These are phyloP conservation scores for Dryas iulia DNA, from an alignment of 1,140 invertebrate species.

Conservation along the genomic window DNA sequence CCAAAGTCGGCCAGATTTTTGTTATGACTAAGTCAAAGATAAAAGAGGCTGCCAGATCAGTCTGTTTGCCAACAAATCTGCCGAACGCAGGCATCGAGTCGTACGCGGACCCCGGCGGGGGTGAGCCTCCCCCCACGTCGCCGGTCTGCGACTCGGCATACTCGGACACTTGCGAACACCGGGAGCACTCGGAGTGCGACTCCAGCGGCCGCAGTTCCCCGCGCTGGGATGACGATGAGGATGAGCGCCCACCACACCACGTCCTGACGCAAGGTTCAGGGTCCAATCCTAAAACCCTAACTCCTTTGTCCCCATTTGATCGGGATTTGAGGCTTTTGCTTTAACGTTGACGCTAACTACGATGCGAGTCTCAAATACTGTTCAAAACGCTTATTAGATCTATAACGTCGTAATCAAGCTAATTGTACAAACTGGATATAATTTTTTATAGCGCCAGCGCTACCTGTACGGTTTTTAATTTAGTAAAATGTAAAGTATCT, in stretches of 20 bases:
- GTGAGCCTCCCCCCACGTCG: slow-evolving; percentile 68
- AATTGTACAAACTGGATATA: slow-evolving; percentile 17
- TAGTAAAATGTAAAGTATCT: background rate
- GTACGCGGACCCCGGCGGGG: slow-evolving; percentile 69
- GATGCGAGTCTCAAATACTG: slow-evolving; percentile 57
- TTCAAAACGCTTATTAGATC: slow-evolving; percentile 41
- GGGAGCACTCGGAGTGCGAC: slow-evolving; percentile 59
- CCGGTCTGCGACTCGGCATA: slow-evolving; percentile 76
- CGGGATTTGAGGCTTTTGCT: slow-evolving; percentile 55
- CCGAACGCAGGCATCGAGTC: slow-evolving; percentile 69
- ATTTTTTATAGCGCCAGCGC: slow-evolving; percentile 49
- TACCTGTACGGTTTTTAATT: slow-evolving; percentile 45
- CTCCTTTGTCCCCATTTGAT: slow-evolving; percentile 47
- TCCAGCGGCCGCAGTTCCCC: slow-evolving; percentile 81
- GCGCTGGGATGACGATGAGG: slow-evolving; percentile 77
- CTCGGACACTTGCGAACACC: slow-evolving; percentile 79
- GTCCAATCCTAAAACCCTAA: slow-evolving; percentile 31
- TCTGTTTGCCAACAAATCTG: slow-evolving; percentile 48
- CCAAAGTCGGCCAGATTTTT: slow-evolving; percentile 47
- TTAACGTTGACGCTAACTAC: slow-evolving; percentile 11
- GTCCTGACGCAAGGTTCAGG: slow-evolving; percentile 71
- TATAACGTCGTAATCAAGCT: slow-evolving; percentile 29
- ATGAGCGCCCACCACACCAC: slow-evolving; percentile 66
- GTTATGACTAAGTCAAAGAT: slow-evolving; percentile 50
- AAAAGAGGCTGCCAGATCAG: slow-evolving; percentile 44